These are phyloP conservation scores for Crioceris asparagi DNA, from an alignment of 2,888 invertebrate species.

Conservation along the genomic window DNA sequence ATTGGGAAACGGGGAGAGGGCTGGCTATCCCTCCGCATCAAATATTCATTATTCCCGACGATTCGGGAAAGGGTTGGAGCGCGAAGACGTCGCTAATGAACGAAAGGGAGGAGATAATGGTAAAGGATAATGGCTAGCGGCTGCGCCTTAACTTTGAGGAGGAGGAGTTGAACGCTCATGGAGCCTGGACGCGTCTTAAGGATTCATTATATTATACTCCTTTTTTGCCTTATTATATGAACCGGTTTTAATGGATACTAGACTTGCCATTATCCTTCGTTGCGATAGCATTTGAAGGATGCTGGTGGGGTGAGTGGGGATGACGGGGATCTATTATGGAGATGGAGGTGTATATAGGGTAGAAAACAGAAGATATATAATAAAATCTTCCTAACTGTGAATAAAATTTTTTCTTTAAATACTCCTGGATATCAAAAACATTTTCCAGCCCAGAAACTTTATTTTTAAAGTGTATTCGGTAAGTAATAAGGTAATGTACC, in stretches of 20 bases:
- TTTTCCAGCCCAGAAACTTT: too few species aligned
- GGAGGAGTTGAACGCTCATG: slow-evolving; percentile 21
- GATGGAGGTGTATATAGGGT: neutral
- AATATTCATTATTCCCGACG: slow-evolving; percentile 7
- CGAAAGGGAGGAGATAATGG: slow-evolving; percentile 37
- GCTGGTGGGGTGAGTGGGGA: neutral
- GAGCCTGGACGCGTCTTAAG: slow-evolving; percentile 20
- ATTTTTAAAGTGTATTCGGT: too few species aligned
- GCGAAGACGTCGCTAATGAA: slow-evolving; percentile 34
- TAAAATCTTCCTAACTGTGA: too few species aligned
- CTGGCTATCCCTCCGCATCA: slow-evolving; percentile 8
- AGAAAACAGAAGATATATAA: too few species aligned
- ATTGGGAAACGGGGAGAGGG: slow-evolving; percentile 3
- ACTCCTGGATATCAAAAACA: too few species aligned
- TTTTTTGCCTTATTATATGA: slow-evolving; percentile 19
- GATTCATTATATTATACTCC: slow-evolving; percentile 26
- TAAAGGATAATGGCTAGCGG: slow-evolving; percentile 36
- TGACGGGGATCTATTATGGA: neutral
- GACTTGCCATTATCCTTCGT: slow-evolving; percentile 11
- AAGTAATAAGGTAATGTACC: too few species aligned
- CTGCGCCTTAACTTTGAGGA: slow-evolving; percentile 30
- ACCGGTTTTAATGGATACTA: slow-evolving; percentile 16
- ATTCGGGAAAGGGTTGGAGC: slow-evolving; percentile 18
- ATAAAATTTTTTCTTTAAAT: too few species aligned
- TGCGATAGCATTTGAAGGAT: slow-evolving; percentile 12